Evolutionary conservation across 2,888 invertebrate species (phyloP).

Genomic region (Aspidiotus destructor): DNA sequence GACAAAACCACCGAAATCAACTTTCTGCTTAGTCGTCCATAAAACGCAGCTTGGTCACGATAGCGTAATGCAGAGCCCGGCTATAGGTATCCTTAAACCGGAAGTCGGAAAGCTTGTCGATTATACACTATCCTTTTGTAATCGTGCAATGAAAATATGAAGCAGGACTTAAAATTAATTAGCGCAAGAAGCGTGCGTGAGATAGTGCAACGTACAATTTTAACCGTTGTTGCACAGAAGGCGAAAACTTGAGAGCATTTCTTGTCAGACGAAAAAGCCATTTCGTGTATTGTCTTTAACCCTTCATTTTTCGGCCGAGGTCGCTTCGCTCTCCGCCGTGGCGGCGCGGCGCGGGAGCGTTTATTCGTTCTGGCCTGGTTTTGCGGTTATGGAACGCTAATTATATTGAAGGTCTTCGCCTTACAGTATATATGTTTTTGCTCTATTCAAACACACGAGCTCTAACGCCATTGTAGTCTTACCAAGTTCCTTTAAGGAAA

Average conservation of each 20-base stretch:
- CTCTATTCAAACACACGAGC: conserved; percentile 28
- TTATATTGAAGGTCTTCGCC: conserved; percentile 32
- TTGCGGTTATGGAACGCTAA: conserved; percentile 33
- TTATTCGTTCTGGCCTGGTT: conserved; percentile 33
- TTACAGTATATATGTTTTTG: conserved; percentile 20
- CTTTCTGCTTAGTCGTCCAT: not conserved
- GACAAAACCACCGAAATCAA: no score
- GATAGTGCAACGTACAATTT: conserved; percentile 21
- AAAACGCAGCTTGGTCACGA: conserved; percentile 4
- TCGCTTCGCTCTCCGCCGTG: not conserved
- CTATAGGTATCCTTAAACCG: no score
- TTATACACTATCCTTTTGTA: not conserved
- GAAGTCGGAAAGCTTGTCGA: not conserved
- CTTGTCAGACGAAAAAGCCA: conserved; percentile 31
- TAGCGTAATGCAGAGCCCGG: not conserved
- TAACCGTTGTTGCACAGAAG: not conserved
- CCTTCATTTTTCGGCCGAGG: conserved; percentile 14
- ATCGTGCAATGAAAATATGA: conserved; percentile 19
- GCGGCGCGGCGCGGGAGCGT: conserved; percentile 14
- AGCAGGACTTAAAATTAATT: conserved; percentile 24
- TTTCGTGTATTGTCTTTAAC: conserved; percentile 33
- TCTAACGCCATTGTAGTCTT: conserved; percentile 12
- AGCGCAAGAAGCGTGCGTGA: conserved; percentile 24
- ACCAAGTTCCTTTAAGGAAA: conserved; percentile 22
- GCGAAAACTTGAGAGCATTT: conserved; percentile 24